Evolutionary conservation across 2,113 vertebrate species (phyloP).

Genomic region (Guaruba guarouba): DNA sequence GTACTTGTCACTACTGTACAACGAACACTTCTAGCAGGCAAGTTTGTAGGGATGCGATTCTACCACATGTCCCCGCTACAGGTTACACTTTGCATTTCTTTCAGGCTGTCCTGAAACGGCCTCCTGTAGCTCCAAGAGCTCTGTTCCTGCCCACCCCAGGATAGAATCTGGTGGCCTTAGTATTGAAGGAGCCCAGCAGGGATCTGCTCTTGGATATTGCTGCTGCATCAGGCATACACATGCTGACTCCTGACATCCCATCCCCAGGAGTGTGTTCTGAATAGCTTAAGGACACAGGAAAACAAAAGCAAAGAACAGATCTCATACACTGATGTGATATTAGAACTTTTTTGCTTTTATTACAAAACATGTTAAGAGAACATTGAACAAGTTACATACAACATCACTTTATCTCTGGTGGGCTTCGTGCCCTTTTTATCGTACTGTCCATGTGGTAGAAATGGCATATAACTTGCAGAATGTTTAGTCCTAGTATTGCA

Average conservation of each 20-base stretch:
- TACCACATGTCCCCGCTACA: neutral
- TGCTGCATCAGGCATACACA: neutral
- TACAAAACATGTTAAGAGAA: slow-evolving; percentile 71
- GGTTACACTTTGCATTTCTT: neutral
- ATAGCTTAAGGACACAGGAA: neutral
- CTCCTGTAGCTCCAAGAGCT: neutral
- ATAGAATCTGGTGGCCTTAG: neutral
- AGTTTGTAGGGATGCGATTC: neutral
- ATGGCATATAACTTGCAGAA: slow-evolving; percentile 62
- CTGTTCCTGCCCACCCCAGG: neutral
- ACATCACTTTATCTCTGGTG: slow-evolving; percentile 40
- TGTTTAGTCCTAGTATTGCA: slow-evolving; percentile 53
- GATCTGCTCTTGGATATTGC: neutral
- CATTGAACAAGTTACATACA: slow-evolving; percentile 69
- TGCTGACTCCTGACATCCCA: neutral
- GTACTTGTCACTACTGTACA: neutral
- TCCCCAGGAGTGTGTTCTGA: neutral
- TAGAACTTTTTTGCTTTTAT: slow-evolving; percentile 63
- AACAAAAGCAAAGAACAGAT: neutral
- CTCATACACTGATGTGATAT: slow-evolving; percentile 5
- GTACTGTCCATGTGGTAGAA: slow-evolving; percentile 56
- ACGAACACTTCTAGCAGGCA: neutral
- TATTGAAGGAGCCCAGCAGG: neutral
- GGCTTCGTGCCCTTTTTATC: slow-evolving; percentile 44
- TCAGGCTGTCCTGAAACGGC: neutral